phyloP scores from a whole-genome alignment of 2,797 vertebrate genomes.

The Aeoliscus strigatus region DNA sequence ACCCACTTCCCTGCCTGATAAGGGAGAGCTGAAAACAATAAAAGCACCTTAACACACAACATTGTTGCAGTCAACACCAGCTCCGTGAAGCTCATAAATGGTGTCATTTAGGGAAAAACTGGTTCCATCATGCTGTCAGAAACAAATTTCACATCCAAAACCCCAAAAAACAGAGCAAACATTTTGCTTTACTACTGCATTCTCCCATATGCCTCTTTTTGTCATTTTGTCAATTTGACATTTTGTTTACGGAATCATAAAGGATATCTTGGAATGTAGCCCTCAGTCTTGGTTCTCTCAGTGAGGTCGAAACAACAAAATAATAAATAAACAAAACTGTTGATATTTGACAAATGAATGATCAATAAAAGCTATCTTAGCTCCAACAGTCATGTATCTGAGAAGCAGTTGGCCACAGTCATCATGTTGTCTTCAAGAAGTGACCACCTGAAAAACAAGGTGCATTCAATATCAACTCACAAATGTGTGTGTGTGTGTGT shows the following conservation, averaged over 20 bases:
- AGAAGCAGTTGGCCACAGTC: slow-evolving; percentile 42
- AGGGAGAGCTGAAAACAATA: slow-evolving; percentile 2
- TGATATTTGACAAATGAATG: slow-evolving; percentile 32
- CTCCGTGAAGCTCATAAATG: slow-evolving; percentile 9
- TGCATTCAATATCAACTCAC: background rate
- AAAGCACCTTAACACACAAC: background rate
- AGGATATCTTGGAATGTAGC: slow-evolving; percentile 1
- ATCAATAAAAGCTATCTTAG: slow-evolving; percentile 26
- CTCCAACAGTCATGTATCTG: slow-evolving; percentile 32
- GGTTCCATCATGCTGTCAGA: no score
- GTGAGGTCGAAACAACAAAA: slow-evolving; percentile 27
- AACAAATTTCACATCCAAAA: no score
- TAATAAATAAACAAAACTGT: slow-evolving; percentile 61
- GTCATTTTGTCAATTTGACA: background rate
- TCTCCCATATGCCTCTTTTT: no score
- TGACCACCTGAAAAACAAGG: slow-evolving; percentile 48
- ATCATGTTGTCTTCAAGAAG: slow-evolving; percentile 35
- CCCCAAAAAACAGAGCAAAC: no score
- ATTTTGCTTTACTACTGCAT: no score
- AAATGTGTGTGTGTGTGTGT: slow-evolving; percentile 6
- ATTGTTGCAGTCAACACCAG: slow-evolving; percentile 6
- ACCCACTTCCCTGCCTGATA: background rate
- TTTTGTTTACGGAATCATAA: slow-evolving; percentile 7
- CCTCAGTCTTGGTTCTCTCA: background rate
- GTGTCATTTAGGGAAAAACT: background rate